Percentiles rank a stretch among this genome's conserved stretches.
Conservation (phyloP, 2,113 vertebrate genomes). For the Apus apus region DNA sequence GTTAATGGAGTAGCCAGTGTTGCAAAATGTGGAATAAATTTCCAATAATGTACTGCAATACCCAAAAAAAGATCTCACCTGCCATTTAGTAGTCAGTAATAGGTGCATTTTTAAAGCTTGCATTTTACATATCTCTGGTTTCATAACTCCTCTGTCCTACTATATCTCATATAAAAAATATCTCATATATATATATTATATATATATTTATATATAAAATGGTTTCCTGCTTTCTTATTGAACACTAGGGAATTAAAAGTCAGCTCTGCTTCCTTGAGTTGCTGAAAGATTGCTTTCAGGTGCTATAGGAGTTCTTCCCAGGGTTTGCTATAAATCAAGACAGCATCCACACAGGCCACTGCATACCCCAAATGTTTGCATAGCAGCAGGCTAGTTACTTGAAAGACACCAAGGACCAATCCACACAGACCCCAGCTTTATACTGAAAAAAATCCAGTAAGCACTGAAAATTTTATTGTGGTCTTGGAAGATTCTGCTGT, state of each 20-base stretch:
- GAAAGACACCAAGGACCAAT: slow-evolving; percentile 17
- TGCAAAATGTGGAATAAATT: slow-evolving; percentile 29
- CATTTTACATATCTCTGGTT: slow-evolving; percentile 27
- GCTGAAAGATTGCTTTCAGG: slow-evolving; percentile 71
- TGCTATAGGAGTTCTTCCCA: slow-evolving; percentile 49
- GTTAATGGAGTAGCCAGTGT: slow-evolving; percentile 32
- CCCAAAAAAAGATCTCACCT: slow-evolving; percentile 48
- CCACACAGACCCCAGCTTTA: slow-evolving; percentile 35
- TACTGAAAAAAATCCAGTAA: background rate
- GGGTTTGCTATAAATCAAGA: slow-evolving; percentile 31
- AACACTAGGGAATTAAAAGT: slow-evolving; percentile 40
- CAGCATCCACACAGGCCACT: background rate
- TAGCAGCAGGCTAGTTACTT: background rate
- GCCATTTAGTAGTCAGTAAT: slow-evolving; percentile 29
- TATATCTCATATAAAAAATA: background rate
- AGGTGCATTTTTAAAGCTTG: slow-evolving; percentile 14
- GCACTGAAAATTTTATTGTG: slow-evolving; percentile 21
- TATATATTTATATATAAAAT: background rate
- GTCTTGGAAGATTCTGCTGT: slow-evolving; percentile 28
- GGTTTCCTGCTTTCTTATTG: slow-evolving; percentile 39
- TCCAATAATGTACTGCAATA: background rate
- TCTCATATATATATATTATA: background rate
- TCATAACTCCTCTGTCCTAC: slow-evolving; percentile 35
- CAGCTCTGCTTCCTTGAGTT: slow-evolving; percentile 33
- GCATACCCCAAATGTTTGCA: slow-evolving; percentile 8